Base-by-base conservation (phyloP, 2,888 invertebrate species). In the Ommatoiulus sabulosus region DNA sequence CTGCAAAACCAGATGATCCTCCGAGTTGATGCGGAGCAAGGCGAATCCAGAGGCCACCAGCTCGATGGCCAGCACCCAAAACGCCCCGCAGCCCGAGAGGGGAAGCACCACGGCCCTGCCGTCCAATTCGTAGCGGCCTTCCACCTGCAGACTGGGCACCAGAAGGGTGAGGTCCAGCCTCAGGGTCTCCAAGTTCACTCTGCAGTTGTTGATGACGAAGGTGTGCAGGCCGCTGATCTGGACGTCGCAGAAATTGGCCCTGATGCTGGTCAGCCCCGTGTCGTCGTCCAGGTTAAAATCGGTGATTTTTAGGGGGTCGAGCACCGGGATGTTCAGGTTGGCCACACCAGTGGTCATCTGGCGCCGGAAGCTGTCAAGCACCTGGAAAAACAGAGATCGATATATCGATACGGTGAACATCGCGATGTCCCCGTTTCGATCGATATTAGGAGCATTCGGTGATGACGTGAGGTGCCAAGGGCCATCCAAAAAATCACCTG, bases 11-110 rank as follows among this genome's bases (percentile, higher is more conserved):
- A 89, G 24, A 84, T 89, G 86, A 43, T 88, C 89, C 15, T 52
- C 8, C 17, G 87, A 84, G 35, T 63, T 57, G 86, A 87, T 87
- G 46, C 84, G 57, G 24, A 89, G 87, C 12, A 57, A 43, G 24
- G 89, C 89, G 44, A 48, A 44, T 0, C 89, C 89, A 17, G 89
- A 87, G 24, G 89, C 89, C 63, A 88, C 87, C 20, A 89, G 44
- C 44, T 88, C 84, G 35, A 44, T 35, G 43, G 89, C 89, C 15
- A 46, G 1, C 57, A 89, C 89, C 90, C 89, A 86, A 89, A 90
- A 91, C 35, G 89, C 85, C 52, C 91, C 91, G n/a, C 43, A n/a
- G 24, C 91, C 91, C 35, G 89, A 90, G 46, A 91, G 57, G 10
- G 90, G 90, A 8, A 91, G 84, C 87, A 90, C 80, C 10, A 89